Conservation (phyloP, 2,888 invertebrate species). For the Amphipyra tragopoginis region DNA sequence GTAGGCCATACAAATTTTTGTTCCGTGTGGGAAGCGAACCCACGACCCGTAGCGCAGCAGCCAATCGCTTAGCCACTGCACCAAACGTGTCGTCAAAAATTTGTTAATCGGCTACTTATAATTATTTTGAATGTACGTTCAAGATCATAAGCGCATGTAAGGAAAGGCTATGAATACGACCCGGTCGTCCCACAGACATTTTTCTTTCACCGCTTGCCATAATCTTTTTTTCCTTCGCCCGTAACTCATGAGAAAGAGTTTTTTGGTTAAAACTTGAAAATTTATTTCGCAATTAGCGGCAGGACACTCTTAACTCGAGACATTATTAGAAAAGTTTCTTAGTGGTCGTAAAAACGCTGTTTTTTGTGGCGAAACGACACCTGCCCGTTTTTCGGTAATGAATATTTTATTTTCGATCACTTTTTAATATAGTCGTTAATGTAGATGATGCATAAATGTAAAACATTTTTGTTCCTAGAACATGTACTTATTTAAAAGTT, state of each 20-base stretch:
- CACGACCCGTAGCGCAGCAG: no score
- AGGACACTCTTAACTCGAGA: slow-evolving; percentile 79
- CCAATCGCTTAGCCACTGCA: no score
- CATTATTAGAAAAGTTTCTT: slow-evolving; percentile 89
- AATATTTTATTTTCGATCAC: slow-evolving; percentile 55
- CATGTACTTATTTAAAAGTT: no score
- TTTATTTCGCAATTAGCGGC: slow-evolving; percentile 89
- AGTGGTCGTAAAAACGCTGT: slow-evolving; percentile 82
- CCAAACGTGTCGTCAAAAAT: no score
- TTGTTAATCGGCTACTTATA: no score
- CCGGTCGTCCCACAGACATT: slow-evolving; percentile 35
- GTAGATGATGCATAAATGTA: slow-evolving; percentile 10
- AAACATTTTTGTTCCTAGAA: not conserved
- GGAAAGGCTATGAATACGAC: slow-evolving; percentile 49
- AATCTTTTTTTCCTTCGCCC: slow-evolving; percentile 73
- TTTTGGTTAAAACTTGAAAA: slow-evolving; percentile 87
- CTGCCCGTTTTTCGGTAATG: slow-evolving; percentile 66
- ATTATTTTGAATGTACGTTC: no score
- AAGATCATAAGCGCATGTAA: no score
- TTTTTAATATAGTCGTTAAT: slow-evolving; percentile 47
- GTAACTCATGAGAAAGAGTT: slow-evolving; percentile 81
- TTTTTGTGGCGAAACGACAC: slow-evolving; percentile 76
- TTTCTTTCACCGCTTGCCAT: slow-evolving; percentile 60
- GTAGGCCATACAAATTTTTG: no score
- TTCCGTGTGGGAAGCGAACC: no score